Percentiles rank a stretch among this genome's conserved stretches.
Evolutionary conservation across 2,888 invertebrate genomes (phyloP).

Genomic region (Punctoribates punctum): DNA sequence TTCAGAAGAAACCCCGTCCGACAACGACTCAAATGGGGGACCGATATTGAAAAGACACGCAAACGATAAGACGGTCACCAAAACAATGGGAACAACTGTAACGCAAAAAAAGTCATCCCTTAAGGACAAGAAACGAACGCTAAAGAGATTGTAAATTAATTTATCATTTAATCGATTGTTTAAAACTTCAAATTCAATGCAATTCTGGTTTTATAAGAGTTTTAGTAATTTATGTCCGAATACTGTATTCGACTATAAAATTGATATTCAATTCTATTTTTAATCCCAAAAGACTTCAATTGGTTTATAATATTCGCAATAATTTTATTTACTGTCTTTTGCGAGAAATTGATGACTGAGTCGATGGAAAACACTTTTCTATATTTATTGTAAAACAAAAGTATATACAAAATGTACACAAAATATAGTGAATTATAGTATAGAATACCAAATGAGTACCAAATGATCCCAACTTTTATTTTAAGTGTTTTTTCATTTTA

Average conservation of each 20-base stretch:
- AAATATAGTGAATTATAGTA: no score
- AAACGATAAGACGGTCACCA: slow-evolving; percentile 62
- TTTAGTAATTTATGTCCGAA: not conserved
- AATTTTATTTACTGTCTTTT: no score
- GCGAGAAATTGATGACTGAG: no score
- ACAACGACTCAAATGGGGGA: slow-evolving; percentile 59
- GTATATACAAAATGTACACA: no score
- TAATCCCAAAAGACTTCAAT: no score
- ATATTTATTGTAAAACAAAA: no score
- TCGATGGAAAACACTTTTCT: no score
- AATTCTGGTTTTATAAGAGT: slow-evolving; percentile 5
- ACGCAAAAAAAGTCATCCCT: not conserved
- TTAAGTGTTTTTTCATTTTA: no score
- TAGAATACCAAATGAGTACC: no score
- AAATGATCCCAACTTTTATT: no score
- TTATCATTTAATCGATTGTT: not conserved
- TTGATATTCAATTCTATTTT: not conserved
- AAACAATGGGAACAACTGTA: slow-evolving; percentile 59
- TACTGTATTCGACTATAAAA: not conserved
- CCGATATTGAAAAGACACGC: slow-evolving; percentile 80
- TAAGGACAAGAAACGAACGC: slow-evolving; percentile 78
- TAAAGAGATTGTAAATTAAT: slow-evolving; percentile 58
- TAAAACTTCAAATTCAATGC: not conserved
- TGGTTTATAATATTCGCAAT: no score
- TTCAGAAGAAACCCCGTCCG: slow-evolving; percentile 51